Evolutionary conservation across 2,888 invertebrate genomes (phyloP), one percentile per base, ranked within the genome.

Genomic region (Isotomurus palustris): DNA sequence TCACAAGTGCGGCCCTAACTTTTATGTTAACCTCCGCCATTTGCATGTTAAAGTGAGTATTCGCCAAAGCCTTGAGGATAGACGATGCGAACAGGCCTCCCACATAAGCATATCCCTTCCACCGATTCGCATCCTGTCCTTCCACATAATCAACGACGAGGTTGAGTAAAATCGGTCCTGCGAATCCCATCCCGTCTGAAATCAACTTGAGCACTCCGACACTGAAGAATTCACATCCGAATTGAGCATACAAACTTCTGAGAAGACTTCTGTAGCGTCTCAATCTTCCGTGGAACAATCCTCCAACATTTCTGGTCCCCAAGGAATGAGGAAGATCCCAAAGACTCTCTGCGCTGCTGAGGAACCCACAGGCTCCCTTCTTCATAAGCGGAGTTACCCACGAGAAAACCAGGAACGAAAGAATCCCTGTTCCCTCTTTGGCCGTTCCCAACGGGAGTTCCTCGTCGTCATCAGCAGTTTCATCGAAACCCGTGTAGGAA

Each of bases 371-470:
- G 17, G 84, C 78, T 1, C 92, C 94, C 78, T 91, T 91, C 57
- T 81, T 76, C 75, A 95, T 85, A 55, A 95, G 76, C 2, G 89
- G 88, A 64, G 85, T 82, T 1, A 92, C 91, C 95, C 95, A 95
- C 60, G 83, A 79, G 74, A 95, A 91, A 24, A 86, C 76, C n/a
- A 94, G 77, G 72, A 83, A 84, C 0, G 91, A 90, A 2, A 85
- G 72, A 17, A 43, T 25, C 2, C 65, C 57, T 14, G 80, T 78
- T 62, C 85, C 83, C 75, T 91, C 88, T 83, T 91, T 87, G 2
- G 91, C 91, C 53, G 86, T 83, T 0, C 91, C 91, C 65, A 91
- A 76, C 68, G 86, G 82, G 58, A 79, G 79, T 68, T 87, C 85
- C 73, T 89, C 82, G 29, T 67, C 69, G 57, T 69, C 66, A 52